phyloP scores from a whole-genome alignment of 2,797 vertebrate genomes.

The Buphagus erythrorhynchus region DNA sequence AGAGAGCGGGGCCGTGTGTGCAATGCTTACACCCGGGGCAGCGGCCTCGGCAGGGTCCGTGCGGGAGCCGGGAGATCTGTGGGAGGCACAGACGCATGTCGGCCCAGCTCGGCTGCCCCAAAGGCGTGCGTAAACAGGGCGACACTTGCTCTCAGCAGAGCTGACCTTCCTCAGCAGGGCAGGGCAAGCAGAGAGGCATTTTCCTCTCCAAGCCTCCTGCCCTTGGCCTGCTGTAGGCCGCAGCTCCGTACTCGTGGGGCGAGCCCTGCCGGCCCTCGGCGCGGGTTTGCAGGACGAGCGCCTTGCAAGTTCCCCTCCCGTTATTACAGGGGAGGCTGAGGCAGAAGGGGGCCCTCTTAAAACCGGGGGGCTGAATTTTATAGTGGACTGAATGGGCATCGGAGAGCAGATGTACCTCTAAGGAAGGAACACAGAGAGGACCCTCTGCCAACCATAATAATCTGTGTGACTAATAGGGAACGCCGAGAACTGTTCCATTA shows the following conservation, averaged over 20 bases:
- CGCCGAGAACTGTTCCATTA: slow-evolving; percentile 18
- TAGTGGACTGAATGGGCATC: neutral
- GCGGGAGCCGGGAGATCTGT: no score
- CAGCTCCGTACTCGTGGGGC: fast-evolving
- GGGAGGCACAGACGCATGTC: neutral
- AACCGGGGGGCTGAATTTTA: neutral
- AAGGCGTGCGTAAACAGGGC: no score
- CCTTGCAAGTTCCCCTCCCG: neutral
- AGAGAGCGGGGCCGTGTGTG: neutral
- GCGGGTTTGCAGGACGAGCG: fast-evolving
- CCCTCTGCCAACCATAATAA: slow-evolving; percentile 48
- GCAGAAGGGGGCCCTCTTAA: neutral
- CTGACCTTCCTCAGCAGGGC: neutral
- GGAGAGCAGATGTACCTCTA: neutral
- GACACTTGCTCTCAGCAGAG: neutral
- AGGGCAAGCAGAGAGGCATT: neutral
- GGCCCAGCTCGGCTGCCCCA: neutral
- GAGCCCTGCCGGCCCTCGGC: neutral
- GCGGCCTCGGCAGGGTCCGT: fast-evolving
- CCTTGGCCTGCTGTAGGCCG: fast-evolving
- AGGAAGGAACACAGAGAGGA: neutral
- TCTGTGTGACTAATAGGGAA: slow-evolving; percentile 37
- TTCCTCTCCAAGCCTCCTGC: no score
- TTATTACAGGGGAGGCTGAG: neutral
- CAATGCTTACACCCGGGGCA: fast-evolving